These are phyloP conservation scores for Pristiophorus japonicus DNA, from an alignment of 2,113 vertebrate species.

Conservation along the genomic window DNA sequence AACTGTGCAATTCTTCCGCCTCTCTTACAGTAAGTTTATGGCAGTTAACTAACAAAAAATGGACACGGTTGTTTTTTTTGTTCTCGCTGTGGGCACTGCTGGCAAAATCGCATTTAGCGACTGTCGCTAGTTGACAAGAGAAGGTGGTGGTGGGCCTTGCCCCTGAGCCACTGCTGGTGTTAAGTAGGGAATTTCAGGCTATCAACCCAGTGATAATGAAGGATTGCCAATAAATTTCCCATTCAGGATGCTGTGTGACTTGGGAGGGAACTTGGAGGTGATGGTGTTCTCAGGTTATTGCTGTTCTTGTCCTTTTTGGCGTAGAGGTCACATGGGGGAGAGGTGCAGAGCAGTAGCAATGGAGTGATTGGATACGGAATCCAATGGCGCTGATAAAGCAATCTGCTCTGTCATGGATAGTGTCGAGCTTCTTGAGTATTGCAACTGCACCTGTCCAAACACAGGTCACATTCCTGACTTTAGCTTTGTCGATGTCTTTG, in stretches of 20 bases:
- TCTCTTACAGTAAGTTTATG: slow-evolving; percentile 75
- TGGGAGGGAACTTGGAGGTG: background rate
- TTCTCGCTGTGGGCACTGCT: background rate
- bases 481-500: background rate
- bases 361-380: too few species aligned
- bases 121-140: background rate
- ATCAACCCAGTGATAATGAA: background rate
- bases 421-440: background rate
- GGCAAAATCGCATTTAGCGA: background rate
- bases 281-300: background rate
- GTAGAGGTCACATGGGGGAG: background rate
- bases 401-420: background rate
- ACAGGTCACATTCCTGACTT: too few species aligned
- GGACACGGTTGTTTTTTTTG: background rate
- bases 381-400: background rate
- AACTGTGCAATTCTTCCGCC: slow-evolving; percentile 82
- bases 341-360: background rate
- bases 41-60: background rate
- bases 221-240: background rate
- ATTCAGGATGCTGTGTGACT: background rate
- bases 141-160: background rate
- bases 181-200: background rate
- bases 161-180: background rate
- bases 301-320: background rate
- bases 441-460: background rate